Evolutionary conservation across 92 coral and sea anemone genomes (phyloP).

Genomic region (Micromussa lordhowensis): DNA sequence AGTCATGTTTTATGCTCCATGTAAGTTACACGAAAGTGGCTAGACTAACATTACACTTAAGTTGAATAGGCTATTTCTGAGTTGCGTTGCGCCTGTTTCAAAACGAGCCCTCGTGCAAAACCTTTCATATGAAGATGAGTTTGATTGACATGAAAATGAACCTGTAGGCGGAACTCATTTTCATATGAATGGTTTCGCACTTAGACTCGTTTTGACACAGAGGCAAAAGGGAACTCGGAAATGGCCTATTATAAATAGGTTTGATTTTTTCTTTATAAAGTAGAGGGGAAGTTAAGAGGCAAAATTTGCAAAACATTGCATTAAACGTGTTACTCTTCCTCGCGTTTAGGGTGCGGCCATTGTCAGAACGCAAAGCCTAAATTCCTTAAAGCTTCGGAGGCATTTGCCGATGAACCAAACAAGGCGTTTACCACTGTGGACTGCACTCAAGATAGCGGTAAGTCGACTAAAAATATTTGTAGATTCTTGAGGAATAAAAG

Average conservation of each 20-base stretch:
- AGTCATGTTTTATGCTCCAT: conserved; percentile 95
- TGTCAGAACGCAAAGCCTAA: conserved; percentile 93
- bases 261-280: not conserved
- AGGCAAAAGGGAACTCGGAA: too few relatives aligned
- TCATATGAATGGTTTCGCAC: too few relatives aligned
- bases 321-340: not conserved
- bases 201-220: too few relatives aligned
- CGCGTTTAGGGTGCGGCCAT: conserved; percentile 91
- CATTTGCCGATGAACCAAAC: conserved; percentile 63
- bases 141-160: too few relatives aligned
- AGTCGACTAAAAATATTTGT: not conserved
- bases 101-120: too few relatives aligned
- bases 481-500: not conserved
- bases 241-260: not conserved
- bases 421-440: conserved; percentile 93
- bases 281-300: not conserved
- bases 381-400: conserved; percentile 81
- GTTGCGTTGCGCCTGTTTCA: too few relatives aligned
- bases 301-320: not conserved
- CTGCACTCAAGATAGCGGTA: conserved; percentile 86
- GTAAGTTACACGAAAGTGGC: conserved; percentile 67
- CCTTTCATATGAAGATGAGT: too few relatives aligned
- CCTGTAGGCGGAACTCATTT: too few relatives aligned
- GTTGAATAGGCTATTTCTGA: too few relatives aligned
- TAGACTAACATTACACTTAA: not conserved